Percentiles rank a stretch among this genome's conserved stretches.
Evolutionary conservation across 2,797 vertebrate species (phyloP).

Genomic region (Myioborus melanocephalus): DNA sequence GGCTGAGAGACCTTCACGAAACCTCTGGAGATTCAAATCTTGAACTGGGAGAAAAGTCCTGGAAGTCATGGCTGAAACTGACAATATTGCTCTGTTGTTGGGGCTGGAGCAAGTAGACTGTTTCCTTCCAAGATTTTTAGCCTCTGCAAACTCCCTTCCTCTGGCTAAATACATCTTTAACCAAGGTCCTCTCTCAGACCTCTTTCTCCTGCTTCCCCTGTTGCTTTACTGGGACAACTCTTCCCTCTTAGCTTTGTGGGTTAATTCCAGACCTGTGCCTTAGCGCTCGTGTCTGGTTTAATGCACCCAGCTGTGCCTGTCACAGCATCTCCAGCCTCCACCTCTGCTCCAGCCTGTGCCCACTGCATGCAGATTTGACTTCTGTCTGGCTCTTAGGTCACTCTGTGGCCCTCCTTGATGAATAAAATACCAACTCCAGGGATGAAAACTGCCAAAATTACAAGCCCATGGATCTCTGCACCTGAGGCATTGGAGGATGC

Average conservation of each 20-base stretch:
- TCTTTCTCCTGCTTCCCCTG: background rate
- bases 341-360: background rate
- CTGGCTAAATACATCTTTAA: background rate
- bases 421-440: background rate
- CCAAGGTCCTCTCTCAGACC: background rate
- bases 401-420: background rate
- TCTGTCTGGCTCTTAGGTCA: background rate
- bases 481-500: background rate
- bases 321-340: background rate
- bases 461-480: background rate
- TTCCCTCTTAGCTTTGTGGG: background rate
- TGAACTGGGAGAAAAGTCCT: background rate
- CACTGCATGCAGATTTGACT: background rate
- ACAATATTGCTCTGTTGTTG: background rate
- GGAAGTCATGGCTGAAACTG: background rate
- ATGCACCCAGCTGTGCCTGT: background rate
- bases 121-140: background rate
- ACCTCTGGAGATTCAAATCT: background rate
- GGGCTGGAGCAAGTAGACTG: background rate
- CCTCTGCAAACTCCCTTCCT: background rate
- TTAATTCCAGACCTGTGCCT: background rate
- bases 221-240: background rate
- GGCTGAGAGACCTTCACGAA: background rate
- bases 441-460: background rate
- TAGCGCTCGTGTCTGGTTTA: accelerated